Conservation (phyloP, 2,888 invertebrate species). For the Phlogophora meticulosa region DNA sequence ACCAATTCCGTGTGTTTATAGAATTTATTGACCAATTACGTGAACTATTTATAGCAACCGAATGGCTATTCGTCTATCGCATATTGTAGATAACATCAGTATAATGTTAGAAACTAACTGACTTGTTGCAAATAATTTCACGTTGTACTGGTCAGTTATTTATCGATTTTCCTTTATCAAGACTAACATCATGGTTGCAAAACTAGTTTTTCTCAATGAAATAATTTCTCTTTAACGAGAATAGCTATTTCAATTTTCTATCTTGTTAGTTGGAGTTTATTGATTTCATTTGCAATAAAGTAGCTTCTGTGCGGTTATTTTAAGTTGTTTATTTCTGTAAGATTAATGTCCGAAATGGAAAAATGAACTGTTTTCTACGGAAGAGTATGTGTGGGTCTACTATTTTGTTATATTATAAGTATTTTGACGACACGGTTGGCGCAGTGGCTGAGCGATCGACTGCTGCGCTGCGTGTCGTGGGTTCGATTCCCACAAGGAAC, state of each 20-base stretch:
- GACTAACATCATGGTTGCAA: slow-evolving; percentile 8
- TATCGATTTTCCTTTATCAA: slow-evolving; percentile 46
- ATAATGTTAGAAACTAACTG: slow-evolving; percentile 37
- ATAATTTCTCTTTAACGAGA: slow-evolving; percentile 31
- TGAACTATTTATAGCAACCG: slow-evolving; percentile 52
- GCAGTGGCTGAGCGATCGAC: no score
- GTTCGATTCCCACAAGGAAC: no score
- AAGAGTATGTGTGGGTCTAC: no score
- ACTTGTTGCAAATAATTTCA: slow-evolving; percentile 41
- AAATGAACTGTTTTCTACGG: no score
- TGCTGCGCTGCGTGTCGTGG: no score
- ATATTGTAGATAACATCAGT: slow-evolving; percentile 44
- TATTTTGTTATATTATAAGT: no score
- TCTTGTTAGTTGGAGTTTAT: slow-evolving; percentile 18
- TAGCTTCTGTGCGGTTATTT: no score
- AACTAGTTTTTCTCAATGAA: slow-evolving; percentile 43
- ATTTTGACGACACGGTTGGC: no score
- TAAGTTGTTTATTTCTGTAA: no score
- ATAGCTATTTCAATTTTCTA: slow-evolving; percentile 27
- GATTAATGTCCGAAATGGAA: no score
- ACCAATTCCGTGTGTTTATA: slow-evolving; percentile 16
- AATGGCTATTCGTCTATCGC: slow-evolving; percentile 49
- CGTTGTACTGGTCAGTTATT: slow-evolving; percentile 33
- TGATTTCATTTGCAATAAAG: slow-evolving; percentile 8
- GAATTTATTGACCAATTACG: slow-evolving; percentile 60